Evolutionary conservation across 2,888 invertebrate genomes (phyloP), one percentile per base, ranked within the genome.

Genomic region (Andrena fulva): DNA sequence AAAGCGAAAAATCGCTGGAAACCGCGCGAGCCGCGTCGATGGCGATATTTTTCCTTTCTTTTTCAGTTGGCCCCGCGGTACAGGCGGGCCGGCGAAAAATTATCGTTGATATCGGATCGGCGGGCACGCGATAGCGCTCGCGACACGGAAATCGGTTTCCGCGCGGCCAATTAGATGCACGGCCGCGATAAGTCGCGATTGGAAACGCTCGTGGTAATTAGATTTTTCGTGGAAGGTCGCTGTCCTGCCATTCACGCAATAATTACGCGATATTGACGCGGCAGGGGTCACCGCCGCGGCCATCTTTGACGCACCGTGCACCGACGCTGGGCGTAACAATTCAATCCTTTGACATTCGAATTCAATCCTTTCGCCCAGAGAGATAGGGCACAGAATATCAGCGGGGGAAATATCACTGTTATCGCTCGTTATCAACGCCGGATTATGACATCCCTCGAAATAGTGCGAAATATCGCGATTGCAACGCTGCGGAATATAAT

Each of bases 81-180:
- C 50, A 16, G 31, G 48, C 27, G 29, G 35, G 64, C 50, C 56
- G 63, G 69, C 60, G 56, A 82, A 84, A 83, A 80, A 85, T 77
- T 75, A 84, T 82, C 79, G 82, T 73, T 68, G 77, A 54, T 82
- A 82, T 82, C 77, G 82, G 82, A 82, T 82, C 82, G 68, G 12
- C 24, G 82, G 16, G 29, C 68, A 20, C 24, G 24, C 63, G 82
- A 82, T 82, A 82, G 68, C 82, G 71, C 42, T 24, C n/a, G 27
- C 62, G 54, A n/a, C 35, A 6, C 62, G 62, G 80, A 80, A 80
- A 80, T 80, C 80, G 80, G 73, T 80, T 80, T 80, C 63, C 54
- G 54, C 80, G 73, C 80, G 67, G 52, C 80, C 80, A 80, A 80
- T 80, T 80, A 80, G 80, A 80, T 80, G 64, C 60, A 52, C 48